Evolutionary conservation across 2,888 invertebrate species (phyloP).

Genomic region (Folsomia candida): DNA sequence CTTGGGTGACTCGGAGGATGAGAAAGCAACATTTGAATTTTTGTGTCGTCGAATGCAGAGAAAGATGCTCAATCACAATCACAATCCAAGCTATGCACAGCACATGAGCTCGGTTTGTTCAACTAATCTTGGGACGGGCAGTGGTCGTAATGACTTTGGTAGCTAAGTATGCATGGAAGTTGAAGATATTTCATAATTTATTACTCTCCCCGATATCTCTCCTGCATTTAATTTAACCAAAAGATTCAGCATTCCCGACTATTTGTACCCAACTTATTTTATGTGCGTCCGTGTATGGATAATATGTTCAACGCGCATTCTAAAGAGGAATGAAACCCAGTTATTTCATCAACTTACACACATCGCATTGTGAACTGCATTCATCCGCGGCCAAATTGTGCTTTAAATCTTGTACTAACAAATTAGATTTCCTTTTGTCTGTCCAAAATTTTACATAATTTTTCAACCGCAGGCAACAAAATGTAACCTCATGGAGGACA

Average conservation of each 20-base stretch:
- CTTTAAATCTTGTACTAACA: background rate
- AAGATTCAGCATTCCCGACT: background rate
- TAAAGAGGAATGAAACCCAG: no score
- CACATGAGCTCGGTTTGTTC: background rate
- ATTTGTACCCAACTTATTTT: no score
- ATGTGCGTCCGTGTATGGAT: background rate
- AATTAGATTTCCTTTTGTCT: no score
- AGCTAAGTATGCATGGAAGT: background rate
- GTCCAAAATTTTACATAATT: background rate
- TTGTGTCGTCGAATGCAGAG: background rate
- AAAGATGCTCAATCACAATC: constrained; percentile 5
- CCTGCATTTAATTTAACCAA: background rate
- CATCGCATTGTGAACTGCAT: background rate
- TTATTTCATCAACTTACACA: background rate
- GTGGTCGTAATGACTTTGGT: background rate
- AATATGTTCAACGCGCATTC: background rate
- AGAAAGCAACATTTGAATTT: constrained; percentile 1
- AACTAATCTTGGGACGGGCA: background rate
- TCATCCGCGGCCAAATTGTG: background rate
- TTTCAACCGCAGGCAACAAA: background rate
- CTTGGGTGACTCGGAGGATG: no score
- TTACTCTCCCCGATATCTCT: background rate
- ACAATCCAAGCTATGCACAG: background rate
- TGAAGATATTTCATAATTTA: background rate
- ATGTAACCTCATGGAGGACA: no score